A percentile compares a stretch with the other conserved stretches of the same genome.
phyloP scores from a whole-genome alignment of 2,797 vertebrate species.

The Mionectes olivaceus region DNA sequence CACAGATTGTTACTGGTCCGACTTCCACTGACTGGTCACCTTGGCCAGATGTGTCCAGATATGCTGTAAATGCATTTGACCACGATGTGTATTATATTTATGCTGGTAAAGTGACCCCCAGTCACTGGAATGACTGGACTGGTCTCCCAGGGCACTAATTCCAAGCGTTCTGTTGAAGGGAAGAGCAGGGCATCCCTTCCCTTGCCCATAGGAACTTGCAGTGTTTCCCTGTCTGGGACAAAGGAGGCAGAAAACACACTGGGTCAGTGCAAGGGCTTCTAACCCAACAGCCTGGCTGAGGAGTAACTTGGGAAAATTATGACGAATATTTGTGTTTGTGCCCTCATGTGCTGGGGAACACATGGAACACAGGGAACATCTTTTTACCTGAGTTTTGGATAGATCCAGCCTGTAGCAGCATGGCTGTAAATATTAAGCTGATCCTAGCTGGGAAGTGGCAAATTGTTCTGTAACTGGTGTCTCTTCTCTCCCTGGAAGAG shows the following conservation, averaged over 20 bases:
- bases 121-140: constrained; percentile 75
- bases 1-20: constrained; percentile 30
- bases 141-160: constrained; percentile 73
- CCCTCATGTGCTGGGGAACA: background rate
- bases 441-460: background rate
- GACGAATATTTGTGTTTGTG: background rate
- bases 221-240: constrained; percentile 90
- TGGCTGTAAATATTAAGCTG: background rate
- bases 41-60: background rate
- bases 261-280: constrained; percentile 85
- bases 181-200: constrained; percentile 89
- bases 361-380: background rate
- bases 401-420: background rate
- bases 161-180: constrained; percentile 86
- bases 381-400: constrained; percentile 24
- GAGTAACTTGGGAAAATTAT: background rate
- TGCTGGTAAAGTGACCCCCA: background rate
- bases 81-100: background rate
- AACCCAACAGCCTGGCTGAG: background rate
- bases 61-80: background rate
- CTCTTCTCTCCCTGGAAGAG: background rate
- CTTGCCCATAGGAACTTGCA: constrained; percentile 91
- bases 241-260: constrained; percentile 88
- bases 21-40: constrained; percentile 77
- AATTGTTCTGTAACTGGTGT: constrained; percentile 26